A percentile compares a stretch with the other conserved stretches of the same genome.
phyloP scores from a whole-genome alignment of 2,888 invertebrate species.

The Chelonus formosanus region DNA sequence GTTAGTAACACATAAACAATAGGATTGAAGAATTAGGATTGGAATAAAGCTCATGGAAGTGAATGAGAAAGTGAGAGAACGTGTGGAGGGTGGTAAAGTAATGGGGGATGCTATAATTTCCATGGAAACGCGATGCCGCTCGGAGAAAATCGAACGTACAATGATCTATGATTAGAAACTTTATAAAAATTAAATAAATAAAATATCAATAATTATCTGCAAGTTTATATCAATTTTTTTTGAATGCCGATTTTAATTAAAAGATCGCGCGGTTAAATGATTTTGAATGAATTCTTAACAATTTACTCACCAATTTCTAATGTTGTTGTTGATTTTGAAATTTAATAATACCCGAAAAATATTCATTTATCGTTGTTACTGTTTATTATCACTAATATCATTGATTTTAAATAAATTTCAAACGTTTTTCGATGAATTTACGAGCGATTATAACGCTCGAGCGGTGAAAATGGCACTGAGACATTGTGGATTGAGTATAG shows the following conservation, averaged over 20 bases:
- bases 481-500: constrained; percentile 56
- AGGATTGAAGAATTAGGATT: not conserved
- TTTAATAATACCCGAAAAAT: not conserved
- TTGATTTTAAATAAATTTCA: no score
- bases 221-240: no score
- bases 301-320: no score
- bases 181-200: no score
- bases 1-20: no score
- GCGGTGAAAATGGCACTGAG: constrained; percentile 59
- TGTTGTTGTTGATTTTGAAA: no score
- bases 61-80: constrained; percentile 1
- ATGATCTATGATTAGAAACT: constrained; percentile 20
- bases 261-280: no score
- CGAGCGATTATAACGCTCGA: constrained; percentile 48
- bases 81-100: constrained; percentile 9
- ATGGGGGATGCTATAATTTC: constrained; percentile 34
- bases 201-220: no score
- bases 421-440: no score
- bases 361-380: not conserved
- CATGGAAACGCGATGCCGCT: constrained; percentile 40
- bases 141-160: constrained; percentile 33
- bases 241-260: no score
- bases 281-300: no score
- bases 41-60: not conserved
- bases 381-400: not conserved